Conservation (phyloP, 2,113 vertebrate genomes). For the Mesembrinibis cayennensis region DNA sequence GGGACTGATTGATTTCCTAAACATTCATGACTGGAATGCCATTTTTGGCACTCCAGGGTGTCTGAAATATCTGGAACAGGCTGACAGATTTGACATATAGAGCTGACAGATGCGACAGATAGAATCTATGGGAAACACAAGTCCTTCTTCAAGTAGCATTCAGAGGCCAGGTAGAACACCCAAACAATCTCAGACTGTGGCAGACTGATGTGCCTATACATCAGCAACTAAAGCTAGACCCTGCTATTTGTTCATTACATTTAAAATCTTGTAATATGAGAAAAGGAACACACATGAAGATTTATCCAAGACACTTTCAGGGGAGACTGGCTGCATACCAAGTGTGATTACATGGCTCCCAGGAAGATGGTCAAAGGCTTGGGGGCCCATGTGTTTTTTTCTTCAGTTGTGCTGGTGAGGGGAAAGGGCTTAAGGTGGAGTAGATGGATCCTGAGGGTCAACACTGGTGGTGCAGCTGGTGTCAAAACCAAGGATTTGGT, state of each 20-base stretch:
- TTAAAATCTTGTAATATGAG: not conserved
- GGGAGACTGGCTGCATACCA: not conserved
- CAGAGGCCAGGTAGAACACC: not conserved
- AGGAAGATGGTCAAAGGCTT: not conserved
- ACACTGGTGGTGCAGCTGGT: not conserved
- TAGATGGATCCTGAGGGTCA: not conserved
- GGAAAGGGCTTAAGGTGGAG: not conserved
- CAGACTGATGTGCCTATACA: not conserved
- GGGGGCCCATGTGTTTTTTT: fast-evolving
- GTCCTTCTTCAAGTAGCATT: not conserved
- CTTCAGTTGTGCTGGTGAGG: not conserved
- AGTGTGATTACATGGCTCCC: not conserved
- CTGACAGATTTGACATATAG: not conserved
- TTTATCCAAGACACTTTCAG: not conserved
- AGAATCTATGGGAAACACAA: not conserved
- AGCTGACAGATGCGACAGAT: not conserved
- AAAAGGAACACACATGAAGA: not conserved
- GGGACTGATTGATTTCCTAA: not conserved
- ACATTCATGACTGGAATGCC: not conserved
- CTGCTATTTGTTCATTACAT: not conserved
- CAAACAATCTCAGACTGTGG: not conserved
- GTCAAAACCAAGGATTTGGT: not conserved
- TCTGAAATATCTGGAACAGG: not conserved
- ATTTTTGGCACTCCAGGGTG: not conserved
- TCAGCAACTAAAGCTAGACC: not conserved